phyloP scores from a whole-genome alignment of 2,113 vertebrate genomes.

The Leptocoma aspasia region DNA sequence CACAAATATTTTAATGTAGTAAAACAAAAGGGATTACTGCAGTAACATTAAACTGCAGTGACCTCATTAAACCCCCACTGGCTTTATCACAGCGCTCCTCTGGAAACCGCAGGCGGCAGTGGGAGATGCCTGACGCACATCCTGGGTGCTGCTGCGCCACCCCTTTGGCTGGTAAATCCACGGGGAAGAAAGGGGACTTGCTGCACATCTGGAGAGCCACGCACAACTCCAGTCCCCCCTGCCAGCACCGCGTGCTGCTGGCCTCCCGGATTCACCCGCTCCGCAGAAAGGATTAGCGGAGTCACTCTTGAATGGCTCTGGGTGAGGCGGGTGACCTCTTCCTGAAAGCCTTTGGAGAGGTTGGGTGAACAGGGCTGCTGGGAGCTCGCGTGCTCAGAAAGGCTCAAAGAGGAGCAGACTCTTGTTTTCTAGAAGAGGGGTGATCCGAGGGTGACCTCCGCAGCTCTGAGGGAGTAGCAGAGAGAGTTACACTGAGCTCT shows the following conservation, averaged over 20 bases:
- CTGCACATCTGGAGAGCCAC: neutral
- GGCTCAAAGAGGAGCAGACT: constrained; percentile 18
- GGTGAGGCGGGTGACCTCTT: neutral
- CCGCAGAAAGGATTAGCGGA: neutral
- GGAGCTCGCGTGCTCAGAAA: neutral
- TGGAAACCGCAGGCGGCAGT: rapidly evolving
- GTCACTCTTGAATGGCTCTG: neutral
- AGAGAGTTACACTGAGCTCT: neutral
- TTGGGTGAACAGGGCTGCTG: neutral
- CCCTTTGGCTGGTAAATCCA: neutral
- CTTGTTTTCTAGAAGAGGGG: neutral
- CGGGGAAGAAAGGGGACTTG: rapidly evolving
- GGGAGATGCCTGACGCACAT: rapidly evolving
- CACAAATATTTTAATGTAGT: constrained; percentile 59
- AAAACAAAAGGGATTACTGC: constrained; percentile 64
- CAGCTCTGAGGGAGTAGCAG: neutral
- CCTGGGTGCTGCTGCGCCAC: neutral
- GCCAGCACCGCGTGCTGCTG: rapidly evolving
- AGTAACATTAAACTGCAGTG: constrained; percentile 45
- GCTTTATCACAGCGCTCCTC: neutral
- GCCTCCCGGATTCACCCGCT: neutral
- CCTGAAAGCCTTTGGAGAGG: neutral
- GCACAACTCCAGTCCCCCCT: neutral
- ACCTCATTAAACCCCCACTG: constrained; percentile 14
- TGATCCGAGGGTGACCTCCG: neutral